Base-by-base conservation (phyloP, 2,113 vertebrate genomes). In the Peromyscus leucopus region DNA sequence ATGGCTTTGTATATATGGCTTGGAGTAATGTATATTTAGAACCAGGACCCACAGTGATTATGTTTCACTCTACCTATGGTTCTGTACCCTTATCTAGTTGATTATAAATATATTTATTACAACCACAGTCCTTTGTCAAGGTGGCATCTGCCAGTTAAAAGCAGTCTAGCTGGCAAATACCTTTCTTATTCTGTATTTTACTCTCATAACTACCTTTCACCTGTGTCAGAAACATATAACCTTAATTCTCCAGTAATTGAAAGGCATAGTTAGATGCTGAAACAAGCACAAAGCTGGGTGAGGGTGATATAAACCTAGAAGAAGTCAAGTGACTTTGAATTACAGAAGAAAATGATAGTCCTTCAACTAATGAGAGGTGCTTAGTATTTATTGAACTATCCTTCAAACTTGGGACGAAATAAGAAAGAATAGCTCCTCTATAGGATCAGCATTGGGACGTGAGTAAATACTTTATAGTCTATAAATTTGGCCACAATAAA, bases 321-420 rank as follows among this genome's bases (percentile, higher is more conserved):
- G 36, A 94, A 97, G 28, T 91, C 17, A 86, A 86, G 61, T 78
- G 61, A 80, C 26, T 88, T 96, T 96, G 19, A 57, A 2, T 75
- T 88, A 28, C 16, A 90, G 82, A 82, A 63, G 26, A 78, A 86
- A 89, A 89, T 36, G 51, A n/a, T 78, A 51, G 36, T 55, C 55
- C 26, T 57, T 51, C 93, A n/a, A 33, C n/a, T 31, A 96, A 86
- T 89, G 48, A 89, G 16, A 85, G 9, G 22, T 90, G 6, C 12
- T 63, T 22, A 67, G 22, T 89, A 86, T 86, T 87, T 96, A 16
- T 94, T 89, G 36, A 94, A 87, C 31, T 22, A 22, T 71, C 95
- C 31, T 93, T 94, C 21, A 80, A 26, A 75, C 16, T 67, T 91
- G 22, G 9, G 9, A 39, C 7, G 2, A 90, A 90, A 90, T 90